These are phyloP conservation scores for Prorops nasuta DNA, from an alignment of 1,140 invertebrate genomes.

Conservation along the genomic window DNA sequence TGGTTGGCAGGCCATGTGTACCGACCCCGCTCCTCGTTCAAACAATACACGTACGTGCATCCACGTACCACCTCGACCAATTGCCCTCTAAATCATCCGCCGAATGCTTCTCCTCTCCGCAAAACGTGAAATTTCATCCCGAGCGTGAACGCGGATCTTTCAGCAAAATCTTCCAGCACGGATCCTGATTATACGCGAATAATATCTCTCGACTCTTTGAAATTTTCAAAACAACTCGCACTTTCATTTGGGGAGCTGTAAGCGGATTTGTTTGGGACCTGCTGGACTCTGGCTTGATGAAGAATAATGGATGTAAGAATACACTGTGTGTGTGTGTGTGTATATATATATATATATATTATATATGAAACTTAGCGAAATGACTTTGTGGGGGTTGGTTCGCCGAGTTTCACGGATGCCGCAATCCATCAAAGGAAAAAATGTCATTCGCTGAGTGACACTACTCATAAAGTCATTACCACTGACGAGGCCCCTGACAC, in stretches of 20 bases:
- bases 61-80: constrained; percentile 3
- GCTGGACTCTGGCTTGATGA: too few species aligned
- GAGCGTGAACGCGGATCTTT: too few species aligned
- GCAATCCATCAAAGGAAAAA: constrained; percentile 4
- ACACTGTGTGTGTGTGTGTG: too few species aligned
- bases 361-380: too few species aligned
- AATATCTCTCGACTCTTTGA: too few species aligned
- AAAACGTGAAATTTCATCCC: too few species aligned
- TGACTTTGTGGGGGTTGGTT: not conserved
- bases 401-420: not conserved
- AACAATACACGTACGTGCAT: constrained; percentile 24
- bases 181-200: too few species aligned
- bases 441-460: constrained; percentile 27
- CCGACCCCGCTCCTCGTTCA: constrained; percentile 33
- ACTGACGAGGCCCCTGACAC: constrained; percentile 38
- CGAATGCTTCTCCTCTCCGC: constrained; percentile 4
- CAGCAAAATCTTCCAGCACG: not conserved
- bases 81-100: constrained; percentile 14
- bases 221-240: too few species aligned
- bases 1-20: constrained; percentile 51
- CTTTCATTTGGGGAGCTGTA: too few species aligned
- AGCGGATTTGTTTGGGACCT: too few species aligned
- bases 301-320: too few species aligned
- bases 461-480: constrained; percentile 40
- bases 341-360: too few species aligned